Percentiles rank a stretch among this genome's conserved stretches.
These are phyloP conservation scores for Cecidostiba fungosa DNA, from an alignment of 2,888 invertebrate species.

Conservation along the genomic window DNA sequence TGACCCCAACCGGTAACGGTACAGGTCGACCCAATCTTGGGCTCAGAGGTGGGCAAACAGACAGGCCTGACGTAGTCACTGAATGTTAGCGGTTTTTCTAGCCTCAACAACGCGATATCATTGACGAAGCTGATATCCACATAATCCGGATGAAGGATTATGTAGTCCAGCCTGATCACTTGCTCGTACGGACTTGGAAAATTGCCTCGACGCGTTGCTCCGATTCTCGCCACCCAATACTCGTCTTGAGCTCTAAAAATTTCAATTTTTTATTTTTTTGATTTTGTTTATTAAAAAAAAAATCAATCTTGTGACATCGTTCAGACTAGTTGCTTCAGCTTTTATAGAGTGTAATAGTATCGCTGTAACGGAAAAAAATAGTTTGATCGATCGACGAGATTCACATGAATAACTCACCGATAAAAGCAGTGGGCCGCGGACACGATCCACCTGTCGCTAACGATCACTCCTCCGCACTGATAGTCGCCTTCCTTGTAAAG, in stretches of 20 bases:
- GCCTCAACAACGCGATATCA: conserved; percentile 87
- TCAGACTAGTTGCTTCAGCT: too few relatives aligned
- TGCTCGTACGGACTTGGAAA: conserved; percentile 90
- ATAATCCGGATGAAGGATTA: conserved; percentile 88
- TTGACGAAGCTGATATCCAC: conserved; percentile 89
- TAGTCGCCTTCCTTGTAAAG: conserved; percentile 92
- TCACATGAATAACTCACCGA: conserved; percentile 82
- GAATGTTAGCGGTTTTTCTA: conserved; percentile 83
- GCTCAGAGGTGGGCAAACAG: conserved; percentile 84
- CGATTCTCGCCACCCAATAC: conserved; percentile 91
- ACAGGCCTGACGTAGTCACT: conserved; percentile 85
- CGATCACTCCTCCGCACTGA: conserved; percentile 90
- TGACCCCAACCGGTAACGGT: conserved; percentile 93
- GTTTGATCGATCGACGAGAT: not conserved
- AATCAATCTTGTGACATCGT: not conserved
- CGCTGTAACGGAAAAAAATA: not conserved
- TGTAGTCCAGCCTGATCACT: conserved; percentile 84
- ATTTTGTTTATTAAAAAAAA: not conserved
- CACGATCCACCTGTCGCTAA: conserved; percentile 87
- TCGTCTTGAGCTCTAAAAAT: conserved; percentile 85
- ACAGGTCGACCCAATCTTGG: conserved; percentile 86
- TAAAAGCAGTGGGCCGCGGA: conserved; percentile 92
- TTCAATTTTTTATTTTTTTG: not conserved
- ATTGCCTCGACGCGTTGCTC: conserved; percentile 87
- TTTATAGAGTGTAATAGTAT: too few relatives aligned